Evolutionary conservation across 2,888 invertebrate species (phyloP).

Genomic region (Orgyia antiqua): DNA sequence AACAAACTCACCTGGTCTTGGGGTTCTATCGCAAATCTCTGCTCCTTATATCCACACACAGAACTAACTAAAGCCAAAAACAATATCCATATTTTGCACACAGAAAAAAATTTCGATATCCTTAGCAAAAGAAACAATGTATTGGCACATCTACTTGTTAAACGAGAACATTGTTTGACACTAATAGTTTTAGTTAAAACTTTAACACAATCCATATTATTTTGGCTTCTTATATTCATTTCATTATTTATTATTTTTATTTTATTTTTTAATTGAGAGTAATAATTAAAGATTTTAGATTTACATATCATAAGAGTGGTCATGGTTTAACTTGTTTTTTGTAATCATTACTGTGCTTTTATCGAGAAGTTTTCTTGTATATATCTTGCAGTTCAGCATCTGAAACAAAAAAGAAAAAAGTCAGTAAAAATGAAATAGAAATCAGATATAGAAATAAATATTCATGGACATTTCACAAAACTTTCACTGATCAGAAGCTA

Average conservation of each 20-base stretch:
- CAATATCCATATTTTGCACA: constrained; percentile 39
- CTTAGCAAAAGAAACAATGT: constrained; percentile 61
- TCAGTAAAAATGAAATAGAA: no score
- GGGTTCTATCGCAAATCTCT: constrained; percentile 68
- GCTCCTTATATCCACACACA: constrained; percentile 53
- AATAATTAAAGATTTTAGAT: constrained; percentile 4
- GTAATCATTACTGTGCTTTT: background rate
- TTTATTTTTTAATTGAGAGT: constrained; percentile 4
- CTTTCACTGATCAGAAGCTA: no score
- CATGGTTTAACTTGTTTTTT: constrained; percentile 13
- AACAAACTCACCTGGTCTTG: constrained; percentile 66
- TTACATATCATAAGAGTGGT: constrained; percentile 6
- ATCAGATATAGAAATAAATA: no score
- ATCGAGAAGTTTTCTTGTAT: background rate
- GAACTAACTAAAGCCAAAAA: constrained; percentile 36
- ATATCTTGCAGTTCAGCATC: constrained; percentile 12
- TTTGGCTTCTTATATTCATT: constrained; percentile 6
- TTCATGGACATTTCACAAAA: no score
- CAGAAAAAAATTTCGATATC: constrained; percentile 34
- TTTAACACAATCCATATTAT: constrained; percentile 11
- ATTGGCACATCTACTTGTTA: constrained; percentile 60
- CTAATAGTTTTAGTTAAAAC: constrained; percentile 10
- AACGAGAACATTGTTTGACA: constrained; percentile 24
- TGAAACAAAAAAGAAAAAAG: constrained; percentile 19
- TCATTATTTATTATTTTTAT: constrained; percentile 6